Evolutionary conservation across 2,797 vertebrate genomes (phyloP), one percentile per base, ranked within the genome.

Genomic region (Enteromius treurensis): DNA sequence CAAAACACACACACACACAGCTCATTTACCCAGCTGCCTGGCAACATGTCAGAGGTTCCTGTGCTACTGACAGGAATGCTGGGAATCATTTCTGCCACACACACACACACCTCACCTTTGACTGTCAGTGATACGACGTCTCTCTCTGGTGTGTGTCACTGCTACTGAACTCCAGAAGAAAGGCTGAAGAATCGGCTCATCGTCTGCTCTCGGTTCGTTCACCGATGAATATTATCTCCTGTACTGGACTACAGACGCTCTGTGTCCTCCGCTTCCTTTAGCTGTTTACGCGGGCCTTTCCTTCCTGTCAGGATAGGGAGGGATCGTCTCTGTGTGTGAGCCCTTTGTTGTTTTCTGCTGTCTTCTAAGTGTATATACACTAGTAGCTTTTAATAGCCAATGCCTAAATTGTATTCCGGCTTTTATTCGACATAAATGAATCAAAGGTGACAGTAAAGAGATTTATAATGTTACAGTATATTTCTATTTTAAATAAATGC

Each of bases 251-350:
- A 34, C 76, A 49, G 13, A 62, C 21, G 11, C 69, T 26, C 69
- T 58, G 70, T 23, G 49, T 26, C 55, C 55, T 13, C 69, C 49
- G 32, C 69, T 79, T 86, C 81, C 84, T 83, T 77, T 82, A 55
- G 60, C 82, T 88, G 81, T 86, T 81, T 82, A 77, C 80, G 19
- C 71, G 47, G 75, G 82, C 77, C 77, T 89, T 88, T 89, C 88
- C 88, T 87, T 87, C 88, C 88, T 87, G 86, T 76, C 77, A 80
- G 82, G 84, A 83, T 68, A 80, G 78, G 79, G 79, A 81, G 87
- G 85, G 76, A 84, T 81, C 10, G 77, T 74, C 21, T 79, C 9
- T 26, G 5, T 62, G 19, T 49, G 60, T 14, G 19, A 37, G 49
- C 11, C 51, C 32, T n/a, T 29, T 9, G 60, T 34, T 67, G n/a